These are phyloP conservation scores for Periophthalmus modestus DNA, from an alignment of 2,113 vertebrate genomes.

Conservation along the genomic window DNA sequence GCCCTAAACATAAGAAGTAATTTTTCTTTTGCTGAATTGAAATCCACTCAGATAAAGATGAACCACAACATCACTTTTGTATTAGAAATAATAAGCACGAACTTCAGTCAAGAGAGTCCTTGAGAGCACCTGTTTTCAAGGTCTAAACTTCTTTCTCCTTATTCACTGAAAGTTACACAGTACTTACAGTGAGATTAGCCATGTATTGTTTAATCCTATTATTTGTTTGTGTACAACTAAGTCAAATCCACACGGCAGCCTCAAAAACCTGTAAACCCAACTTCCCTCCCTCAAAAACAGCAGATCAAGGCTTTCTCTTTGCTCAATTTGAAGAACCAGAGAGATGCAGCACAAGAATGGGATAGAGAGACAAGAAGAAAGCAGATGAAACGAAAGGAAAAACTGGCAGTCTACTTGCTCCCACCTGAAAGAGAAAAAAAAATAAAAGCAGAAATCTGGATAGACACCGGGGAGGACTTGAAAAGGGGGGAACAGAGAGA, in stretches of 20 bases:
- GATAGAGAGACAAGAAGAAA: slow-evolving; percentile 53
- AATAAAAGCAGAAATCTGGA: slow-evolving; percentile 43
- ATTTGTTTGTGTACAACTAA: slow-evolving; percentile 36
- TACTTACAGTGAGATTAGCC: slow-evolving; percentile 3
- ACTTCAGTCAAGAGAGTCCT: background rate
- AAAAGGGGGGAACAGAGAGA: slow-evolving; percentile 64
- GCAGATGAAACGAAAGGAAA: slow-evolving; percentile 53
- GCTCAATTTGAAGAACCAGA: slow-evolving; percentile 58
- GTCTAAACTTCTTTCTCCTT: background rate
- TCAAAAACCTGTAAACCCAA: slow-evolving; percentile 47
- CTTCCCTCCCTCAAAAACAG: slow-evolving; percentile 55
- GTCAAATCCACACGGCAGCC: slow-evolving; percentile 23
- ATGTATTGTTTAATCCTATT: slow-evolving; percentile 22
- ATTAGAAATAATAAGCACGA: background rate
- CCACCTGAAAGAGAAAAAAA: slow-evolving; percentile 72
- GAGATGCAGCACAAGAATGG: slow-evolving; percentile 22
- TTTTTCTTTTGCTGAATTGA: background rate
- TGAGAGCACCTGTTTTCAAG: background rate
- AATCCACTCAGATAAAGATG: background rate
- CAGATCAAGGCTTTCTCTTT: slow-evolving; percentile 62
- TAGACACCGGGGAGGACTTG: slow-evolving; percentile 68
- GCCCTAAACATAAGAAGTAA: background rate
- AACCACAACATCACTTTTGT: background rate
- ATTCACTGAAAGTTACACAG: background rate
- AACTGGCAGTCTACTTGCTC: slow-evolving; percentile 71